Base-by-base conservation (phyloP, 2,888 invertebrate genomes). In the Zaprionus obscuricornis region DNA sequence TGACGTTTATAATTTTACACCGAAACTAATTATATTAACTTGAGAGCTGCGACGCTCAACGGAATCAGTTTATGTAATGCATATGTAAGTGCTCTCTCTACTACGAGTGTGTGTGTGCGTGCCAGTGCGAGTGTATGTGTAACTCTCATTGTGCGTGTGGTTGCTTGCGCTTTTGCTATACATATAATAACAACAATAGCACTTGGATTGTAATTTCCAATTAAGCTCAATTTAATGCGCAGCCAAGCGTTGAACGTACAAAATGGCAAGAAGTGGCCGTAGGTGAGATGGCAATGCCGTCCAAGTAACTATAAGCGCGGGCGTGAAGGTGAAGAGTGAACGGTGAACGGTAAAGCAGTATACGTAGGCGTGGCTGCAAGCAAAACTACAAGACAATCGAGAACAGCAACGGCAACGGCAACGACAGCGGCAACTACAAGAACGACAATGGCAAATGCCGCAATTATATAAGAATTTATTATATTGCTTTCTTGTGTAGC, bases 1-100 rank as follows among this genome's bases (percentile, higher is more conserved):
- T 70, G 76, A 70, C 56, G 66, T 68, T 77, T 65, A 68, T 73
- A 73, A 79, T 75, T 81, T 75, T 74, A 71, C 70, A 77, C 71
- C 75, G 65, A 75, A 77, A 77, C 73, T 82, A 81, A 81, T 81
- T 82, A 81, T 77, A 81, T 82, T 82, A 76, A 71, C 67, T 66
- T 59, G 54, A 68, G 69, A 57, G 68, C 51, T 47, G 36, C 47
- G n/a, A 11, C 43, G 59, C 50, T 51, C 47, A 69, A 65, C 70
- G 54, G 66, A 78, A 71, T 81, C 68, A 58, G 74, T 74, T 76
- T 74, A 67, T 78, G 70, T 82, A 76, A 82, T 82, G 79, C 74
- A 78, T 69, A 66, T 69, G 67, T 72, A 65, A 76, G 74, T 64
- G 74, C 64, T 17, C 50, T 42, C 2, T 22, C 14, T 27, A n/a